These are phyloP conservation scores for Syngnathus scovelli DNA, from an alignment of 2,113 vertebrate genomes.

Conservation along the genomic window DNA sequence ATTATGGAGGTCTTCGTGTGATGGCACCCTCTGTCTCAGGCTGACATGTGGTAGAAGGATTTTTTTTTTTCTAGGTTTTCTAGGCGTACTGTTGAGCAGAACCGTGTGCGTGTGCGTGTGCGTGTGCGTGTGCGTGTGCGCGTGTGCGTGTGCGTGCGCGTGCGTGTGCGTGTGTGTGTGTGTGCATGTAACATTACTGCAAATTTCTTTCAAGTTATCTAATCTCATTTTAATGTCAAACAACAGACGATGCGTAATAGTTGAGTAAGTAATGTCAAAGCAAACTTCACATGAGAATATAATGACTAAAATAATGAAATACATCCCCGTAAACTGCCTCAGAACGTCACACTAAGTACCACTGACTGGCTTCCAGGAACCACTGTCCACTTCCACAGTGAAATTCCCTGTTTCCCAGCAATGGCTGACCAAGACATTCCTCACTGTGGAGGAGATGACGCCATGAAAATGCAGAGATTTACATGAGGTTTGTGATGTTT, in stretches of 20 bases:
- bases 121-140: too few species aligned
- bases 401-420: constrained; percentile 38
- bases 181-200: neutral
- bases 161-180: too few species aligned
- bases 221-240: neutral
- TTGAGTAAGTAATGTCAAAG: neutral
- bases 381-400: constrained; percentile 24
- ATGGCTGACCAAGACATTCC: constrained; percentile 41
- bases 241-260: neutral
- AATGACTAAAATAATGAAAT: neutral
- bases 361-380: constrained; percentile 25
- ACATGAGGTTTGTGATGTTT: constrained; percentile 5
- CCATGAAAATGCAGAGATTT: constrained; percentile 14
- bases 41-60: constrained; percentile 4
- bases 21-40: neutral
- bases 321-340: neutral
- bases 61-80: neutral
- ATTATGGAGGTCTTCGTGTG: neutral
- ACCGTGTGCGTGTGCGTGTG: too few species aligned
- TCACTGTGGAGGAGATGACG: neutral
- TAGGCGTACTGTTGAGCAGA: too few species aligned
- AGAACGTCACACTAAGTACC: constrained; percentile 33
- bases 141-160: too few species aligned
- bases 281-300: constrained; percentile 11
- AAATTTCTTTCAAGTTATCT: neutral